Base-by-base conservation (phyloP, 2,888 invertebrate species). In the Synanthedon myopaeformis region DNA sequence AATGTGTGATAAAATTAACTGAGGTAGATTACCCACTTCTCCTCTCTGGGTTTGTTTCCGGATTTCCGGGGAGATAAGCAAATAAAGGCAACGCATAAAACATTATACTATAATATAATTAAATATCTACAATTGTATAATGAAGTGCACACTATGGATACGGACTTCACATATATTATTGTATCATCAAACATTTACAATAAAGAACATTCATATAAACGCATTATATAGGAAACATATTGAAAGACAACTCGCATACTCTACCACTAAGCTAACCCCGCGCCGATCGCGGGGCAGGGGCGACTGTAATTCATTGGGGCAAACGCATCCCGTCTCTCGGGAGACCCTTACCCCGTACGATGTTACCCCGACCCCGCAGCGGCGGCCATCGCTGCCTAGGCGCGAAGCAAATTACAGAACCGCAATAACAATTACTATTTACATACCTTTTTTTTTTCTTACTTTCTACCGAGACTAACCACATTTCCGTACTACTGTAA, bases 1-100 rank as follows among this genome's bases (percentile, higher is more conserved):
- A 86, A 87, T 73, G 78, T 82, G 83, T 84, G 84, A 83, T 86
- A 87, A 88, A n/a, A 87, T 82, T 76, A 88, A 85, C 79, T 88
- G 88, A 88, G 88, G 88, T 88, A 88, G 88, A 85, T 88, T 74
- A 74, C 82, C 82, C 83, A 74, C 13, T 60, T 66, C 57, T 65
- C 69, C 70, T 58, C 70, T 73, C 55, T 71, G 82, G 85, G 75
- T 76, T 75, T 80, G 82, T 83, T 78, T 74, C 79, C 76, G 80
- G 75, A 72, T 77, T 76, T 67, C 71, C 69, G 59, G 64, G 80
- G 81, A 49, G 74, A 72, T 64, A 67, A 79, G 82, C 80, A 81
- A 85, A 85, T 84, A 82, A 77, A 84, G 80, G 82, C 78, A 82
- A 84, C 79, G 76, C 80, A 77, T 79, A 80, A 77, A 78, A 83